phyloP scores from a whole-genome alignment of 2,797 vertebrate species.

The Benthosema pterotum region DNA sequence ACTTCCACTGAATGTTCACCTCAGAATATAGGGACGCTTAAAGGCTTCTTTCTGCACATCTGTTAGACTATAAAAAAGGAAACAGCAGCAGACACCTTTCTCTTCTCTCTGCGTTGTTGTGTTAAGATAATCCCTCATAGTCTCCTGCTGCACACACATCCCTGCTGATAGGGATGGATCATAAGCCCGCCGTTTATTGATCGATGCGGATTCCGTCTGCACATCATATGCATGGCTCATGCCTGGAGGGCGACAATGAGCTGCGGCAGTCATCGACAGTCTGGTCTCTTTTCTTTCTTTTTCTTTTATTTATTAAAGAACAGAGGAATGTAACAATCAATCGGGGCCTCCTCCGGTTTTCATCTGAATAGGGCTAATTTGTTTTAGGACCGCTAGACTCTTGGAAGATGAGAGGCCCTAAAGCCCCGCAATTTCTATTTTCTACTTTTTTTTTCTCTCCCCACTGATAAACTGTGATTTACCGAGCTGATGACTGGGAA shows the following conservation, averaged over 20 bases:
- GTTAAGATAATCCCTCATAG: conserved; percentile 21
- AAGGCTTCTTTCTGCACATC: background rate
- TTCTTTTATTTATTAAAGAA: conserved; percentile 45
- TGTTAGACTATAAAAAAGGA: background rate
- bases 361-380: conserved; percentile 49
- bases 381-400: conserved; percentile 45
- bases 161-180: conserved; percentile 29
- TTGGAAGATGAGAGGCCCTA: conserved; percentile 40
- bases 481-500: conserved; percentile 35
- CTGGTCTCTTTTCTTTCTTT: conserved; percentile 6
- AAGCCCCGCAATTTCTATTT: conserved; percentile 38
- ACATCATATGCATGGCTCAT: conserved; percentile 43
- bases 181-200: conserved; percentile 49
- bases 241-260: conserved; percentile 26
- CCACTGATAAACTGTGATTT: conserved; percentile 33
- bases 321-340: conserved; percentile 59
- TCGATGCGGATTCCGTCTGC: conserved; percentile 27
- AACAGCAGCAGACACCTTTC: conserved; percentile 2
- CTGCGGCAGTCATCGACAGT: conserved; percentile 40
- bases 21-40: no score
- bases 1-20: no score
- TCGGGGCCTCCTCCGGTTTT: conserved; percentile 50
- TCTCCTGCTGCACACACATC: conserved; percentile 21
- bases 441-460: conserved; percentile 27
- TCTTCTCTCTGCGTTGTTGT: conserved; percentile 15